These are phyloP conservation scores for Catamblyrhynchus diadema DNA, from an alignment of 2,797 vertebrate species.

Conservation along the genomic window DNA sequence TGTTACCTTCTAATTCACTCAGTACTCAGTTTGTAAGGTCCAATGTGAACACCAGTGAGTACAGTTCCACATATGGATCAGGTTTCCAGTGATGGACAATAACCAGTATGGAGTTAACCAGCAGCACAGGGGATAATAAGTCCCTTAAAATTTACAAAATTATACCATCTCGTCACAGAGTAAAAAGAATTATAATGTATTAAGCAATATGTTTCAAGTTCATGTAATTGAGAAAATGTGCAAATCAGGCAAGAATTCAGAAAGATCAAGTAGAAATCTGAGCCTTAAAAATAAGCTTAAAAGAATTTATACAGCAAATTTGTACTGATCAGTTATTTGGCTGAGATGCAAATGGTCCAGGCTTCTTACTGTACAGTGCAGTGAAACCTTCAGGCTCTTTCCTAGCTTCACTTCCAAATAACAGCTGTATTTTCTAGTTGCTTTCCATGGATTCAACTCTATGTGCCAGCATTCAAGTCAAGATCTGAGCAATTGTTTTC, in stretches of 20 bases:
- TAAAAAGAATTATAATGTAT: neutral
- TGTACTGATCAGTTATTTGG: neutral
- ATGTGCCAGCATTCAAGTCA: neutral
- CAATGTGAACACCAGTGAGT: neutral
- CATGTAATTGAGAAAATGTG: neutral
- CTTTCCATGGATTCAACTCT: neutral
- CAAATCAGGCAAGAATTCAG: neutral
- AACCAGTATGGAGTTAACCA: neutral
- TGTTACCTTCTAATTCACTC: neutral
- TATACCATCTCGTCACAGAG: neutral
- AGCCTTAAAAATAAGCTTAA: neutral
- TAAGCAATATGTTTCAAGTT: neutral
- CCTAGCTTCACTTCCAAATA: neutral
- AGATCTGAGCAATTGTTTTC: neutral
- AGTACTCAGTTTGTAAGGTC: neutral
- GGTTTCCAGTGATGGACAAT: neutral
- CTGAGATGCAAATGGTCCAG: neutral
- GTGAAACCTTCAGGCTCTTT: neutral
- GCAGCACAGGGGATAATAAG: neutral
- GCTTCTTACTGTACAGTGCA: neutral
- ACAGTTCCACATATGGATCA: neutral
- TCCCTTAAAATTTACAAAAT: neutral
- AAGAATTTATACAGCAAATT: neutral
- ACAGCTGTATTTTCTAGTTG: neutral
- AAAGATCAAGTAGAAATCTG: neutral